These are phyloP conservation scores for Acromyrmex echinatior DNA, from an alignment of 1,140 invertebrate species.

Conservation along the genomic window DNA sequence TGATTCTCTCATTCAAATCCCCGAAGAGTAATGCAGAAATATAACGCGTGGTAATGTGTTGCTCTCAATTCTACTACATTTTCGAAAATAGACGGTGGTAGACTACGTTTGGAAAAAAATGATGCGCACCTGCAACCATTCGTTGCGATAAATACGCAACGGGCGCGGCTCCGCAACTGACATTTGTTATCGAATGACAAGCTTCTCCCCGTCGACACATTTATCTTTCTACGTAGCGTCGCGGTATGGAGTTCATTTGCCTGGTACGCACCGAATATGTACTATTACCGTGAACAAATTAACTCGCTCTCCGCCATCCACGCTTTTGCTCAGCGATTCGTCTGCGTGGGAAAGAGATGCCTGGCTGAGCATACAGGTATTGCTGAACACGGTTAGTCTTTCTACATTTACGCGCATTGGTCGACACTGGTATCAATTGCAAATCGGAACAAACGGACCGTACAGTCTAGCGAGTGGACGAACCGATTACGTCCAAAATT, in stretches of 20 bases:
- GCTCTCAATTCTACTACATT: conserved; percentile 2
- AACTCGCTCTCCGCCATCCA: conserved; percentile 49
- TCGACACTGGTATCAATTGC: conserved; percentile 66
- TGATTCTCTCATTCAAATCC: not conserved
- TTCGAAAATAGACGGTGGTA: conserved; percentile 41
- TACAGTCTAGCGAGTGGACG: not conserved
- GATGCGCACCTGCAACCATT: conserved; percentile 63
- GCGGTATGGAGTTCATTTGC: conserved; percentile 66
- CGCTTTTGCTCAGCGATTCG: conserved; percentile 19
- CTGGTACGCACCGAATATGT: conserved; percentile 52
- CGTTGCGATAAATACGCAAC: conserved; percentile 65
- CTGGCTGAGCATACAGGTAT: not conserved
- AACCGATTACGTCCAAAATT: conserved; percentile 43
- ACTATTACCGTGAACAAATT: conserved; percentile 49
- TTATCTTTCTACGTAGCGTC: conserved; percentile 66
- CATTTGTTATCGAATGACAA: conserved; percentile 76
- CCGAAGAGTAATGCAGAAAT: not conserved
- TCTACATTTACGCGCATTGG: not conserved
- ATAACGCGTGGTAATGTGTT: not conserved
- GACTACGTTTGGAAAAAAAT: conserved; percentile 56
- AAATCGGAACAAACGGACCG: conserved; percentile 49
- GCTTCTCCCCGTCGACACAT: conserved; percentile 72
- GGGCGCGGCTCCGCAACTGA: conserved; percentile 59
- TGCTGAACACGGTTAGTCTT: not conserved
- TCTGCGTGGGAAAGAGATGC: conserved; percentile 34